A percentile compares a stretch with the other conserved stretches of the same genome.
These are phyloP conservation scores for Tiliacea aurago DNA, from an alignment of 2,888 invertebrate species.

Conservation along the genomic window DNA sequence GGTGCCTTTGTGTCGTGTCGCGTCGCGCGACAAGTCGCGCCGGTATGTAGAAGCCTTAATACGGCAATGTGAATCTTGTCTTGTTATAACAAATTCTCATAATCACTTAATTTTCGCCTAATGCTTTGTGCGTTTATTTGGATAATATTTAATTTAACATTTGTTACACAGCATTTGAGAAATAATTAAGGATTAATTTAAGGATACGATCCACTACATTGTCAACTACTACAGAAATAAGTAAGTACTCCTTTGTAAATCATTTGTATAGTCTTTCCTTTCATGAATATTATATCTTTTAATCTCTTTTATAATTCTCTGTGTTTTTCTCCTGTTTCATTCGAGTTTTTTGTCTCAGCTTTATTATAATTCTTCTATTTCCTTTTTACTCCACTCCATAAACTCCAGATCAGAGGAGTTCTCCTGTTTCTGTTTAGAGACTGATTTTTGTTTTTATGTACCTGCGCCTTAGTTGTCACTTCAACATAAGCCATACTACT, in stretches of 20 bases:
- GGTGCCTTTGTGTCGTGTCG: no score
- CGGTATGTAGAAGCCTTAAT: no score
- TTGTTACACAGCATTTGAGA: background rate
- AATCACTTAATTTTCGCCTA: background rate
- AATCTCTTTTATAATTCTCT: background rate
- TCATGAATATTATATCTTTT: no score
- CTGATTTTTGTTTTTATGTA: constrained; percentile 5
- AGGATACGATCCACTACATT: no score
- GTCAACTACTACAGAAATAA: no score
- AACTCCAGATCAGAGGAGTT: background rate
- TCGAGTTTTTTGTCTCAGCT: background rate
- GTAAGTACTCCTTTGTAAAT: no score
- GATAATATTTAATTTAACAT: background rate
- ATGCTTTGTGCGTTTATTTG: constrained; percentile 10
- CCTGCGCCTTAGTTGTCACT: background rate
- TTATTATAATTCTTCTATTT: background rate
- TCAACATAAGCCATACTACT: background rate
- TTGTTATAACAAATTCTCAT: constrained; percentile 8
- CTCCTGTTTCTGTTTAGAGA: background rate
- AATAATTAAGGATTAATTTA: no score
- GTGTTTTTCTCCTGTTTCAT: background rate
- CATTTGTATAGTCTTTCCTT: no score
- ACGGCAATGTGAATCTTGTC: no score
- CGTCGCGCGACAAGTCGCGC: no score
- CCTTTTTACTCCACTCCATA: constrained; percentile 3